Base-by-base conservation (phyloP, 2,797 vertebrate genomes). In the Pogonophryne albipinna region DNA sequence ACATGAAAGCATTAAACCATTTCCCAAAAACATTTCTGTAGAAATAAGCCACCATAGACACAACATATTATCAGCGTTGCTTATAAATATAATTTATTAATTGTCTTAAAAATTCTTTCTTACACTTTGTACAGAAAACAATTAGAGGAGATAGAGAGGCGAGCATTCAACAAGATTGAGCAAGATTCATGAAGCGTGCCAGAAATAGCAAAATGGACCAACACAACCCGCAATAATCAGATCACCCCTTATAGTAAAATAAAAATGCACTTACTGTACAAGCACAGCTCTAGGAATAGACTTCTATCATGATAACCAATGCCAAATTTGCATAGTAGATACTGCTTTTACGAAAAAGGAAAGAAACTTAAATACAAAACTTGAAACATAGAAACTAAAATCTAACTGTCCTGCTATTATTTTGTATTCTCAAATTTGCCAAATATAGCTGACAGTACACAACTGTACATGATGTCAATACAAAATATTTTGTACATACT, bases 41-140 rank as follows among this genome's bases (percentile, higher is more conserved):
- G 13, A 77, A 87, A 83, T 60, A 84, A 90, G 27, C 44, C 95
- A 96, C 95, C 93, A 62, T 13, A 61, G 19, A 46, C 53, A 52
- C 9, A 27, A 20, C 27, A 66, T n/a, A 23, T 71, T 76, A 84
- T 92, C 88, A 94, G 92, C 93, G 85, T 97, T 99, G 97, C 96
- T 98, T 99, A 99, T 98, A 99, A 99, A 99, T 99, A 99, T 99
- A 99, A 99, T 99, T 99, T 99, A 99, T 99, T 99, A 97, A 96
- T 96, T 94, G 96, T 97, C 89, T 99, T 98, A 98, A 98, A 99
- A 99, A 98, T 97, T 96, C 94, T 97, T 98, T 98, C 95, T 99
- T 99, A 99, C 97, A 99, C 95, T 99, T 99, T 99, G 95, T 99
- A 99, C 97, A 99, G 94, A 96, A 95, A 96, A 93, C 94, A 91